Conservation (phyloP, 2,888 invertebrate genomes). For the Oasisia sp. region DNA sequence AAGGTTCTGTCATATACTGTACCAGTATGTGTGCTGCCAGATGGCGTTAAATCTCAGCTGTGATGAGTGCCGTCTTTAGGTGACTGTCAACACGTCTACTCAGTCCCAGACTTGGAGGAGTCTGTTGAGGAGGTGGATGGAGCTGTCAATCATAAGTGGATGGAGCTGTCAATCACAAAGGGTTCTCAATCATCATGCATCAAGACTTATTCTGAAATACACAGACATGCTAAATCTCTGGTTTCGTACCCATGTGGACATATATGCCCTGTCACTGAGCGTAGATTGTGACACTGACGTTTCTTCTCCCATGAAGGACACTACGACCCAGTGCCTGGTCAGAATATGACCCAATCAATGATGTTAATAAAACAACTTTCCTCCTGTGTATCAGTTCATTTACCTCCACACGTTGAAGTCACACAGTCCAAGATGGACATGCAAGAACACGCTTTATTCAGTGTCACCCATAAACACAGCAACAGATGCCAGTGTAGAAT, state of each 20-base stretch:
- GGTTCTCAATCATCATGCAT: not conserved
- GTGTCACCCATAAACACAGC: not conserved
- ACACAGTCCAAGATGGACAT: too few relatives aligned
- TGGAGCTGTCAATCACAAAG: not conserved
- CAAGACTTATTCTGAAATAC: not conserved
- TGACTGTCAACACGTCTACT: not conserved
- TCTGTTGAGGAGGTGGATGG: not conserved
- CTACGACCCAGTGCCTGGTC: not conserved
- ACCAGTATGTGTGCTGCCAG: not conserved
- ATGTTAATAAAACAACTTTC: not conserved
- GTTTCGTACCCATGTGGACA: too few relatives aligned
- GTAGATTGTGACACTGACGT: not conserved
- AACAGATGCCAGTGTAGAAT: too few relatives aligned
- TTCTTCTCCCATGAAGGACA: not conserved
- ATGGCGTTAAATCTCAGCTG: not conserved
- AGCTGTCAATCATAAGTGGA: not conserved
- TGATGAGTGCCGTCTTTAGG: not conserved
- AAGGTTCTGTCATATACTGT: not conserved
- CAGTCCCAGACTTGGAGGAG: not conserved
- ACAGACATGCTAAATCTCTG: not conserved
- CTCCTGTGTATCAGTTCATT: too few relatives aligned
- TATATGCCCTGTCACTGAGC: not conserved
- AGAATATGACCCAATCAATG: not conserved
- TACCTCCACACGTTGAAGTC: too few relatives aligned
- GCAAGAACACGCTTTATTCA: too few relatives aligned